phyloP scores from a whole-genome alignment of 2,113 vertebrate species.

The Phasianus colchicus region DNA sequence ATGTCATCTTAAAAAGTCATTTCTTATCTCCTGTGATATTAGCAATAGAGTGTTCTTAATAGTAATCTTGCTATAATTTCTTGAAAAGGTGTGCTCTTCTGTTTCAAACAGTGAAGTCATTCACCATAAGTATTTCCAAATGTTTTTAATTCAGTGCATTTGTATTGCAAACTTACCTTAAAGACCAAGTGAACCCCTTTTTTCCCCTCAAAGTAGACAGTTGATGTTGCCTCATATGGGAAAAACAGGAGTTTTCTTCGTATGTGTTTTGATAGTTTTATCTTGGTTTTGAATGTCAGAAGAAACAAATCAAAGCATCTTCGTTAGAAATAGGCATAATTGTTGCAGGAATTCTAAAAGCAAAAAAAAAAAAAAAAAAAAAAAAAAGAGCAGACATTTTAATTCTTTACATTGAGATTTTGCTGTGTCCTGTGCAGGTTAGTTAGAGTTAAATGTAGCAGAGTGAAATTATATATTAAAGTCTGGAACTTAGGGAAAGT shows the following conservation, averaged over 20 bases:
- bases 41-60: not conserved
- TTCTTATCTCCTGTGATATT: not conserved
- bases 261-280: not conserved
- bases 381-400: not conserved
- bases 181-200: not conserved
- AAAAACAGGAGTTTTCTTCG: not conserved
- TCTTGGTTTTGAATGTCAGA: not conserved
- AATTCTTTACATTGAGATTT: not conserved
- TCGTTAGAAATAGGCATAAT: not conserved
- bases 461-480: not conserved
- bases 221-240: not conserved
- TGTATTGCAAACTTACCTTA: not conserved
- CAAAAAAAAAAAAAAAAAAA: not conserved
- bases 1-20: not conserved
- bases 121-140: not conserved
- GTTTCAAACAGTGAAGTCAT: not conserved
- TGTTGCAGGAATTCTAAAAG: not conserved
- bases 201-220: not conserved
- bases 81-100: not conserved
- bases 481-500: not conserved
- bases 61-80: not conserved
- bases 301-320: not conserved
- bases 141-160: accelerated
- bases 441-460: not conserved
- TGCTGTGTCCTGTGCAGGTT: not conserved